These are phyloP conservation scores for Thymelicus acteon DNA, from an alignment of 2,888 invertebrate species.

Conservation along the genomic window DNA sequence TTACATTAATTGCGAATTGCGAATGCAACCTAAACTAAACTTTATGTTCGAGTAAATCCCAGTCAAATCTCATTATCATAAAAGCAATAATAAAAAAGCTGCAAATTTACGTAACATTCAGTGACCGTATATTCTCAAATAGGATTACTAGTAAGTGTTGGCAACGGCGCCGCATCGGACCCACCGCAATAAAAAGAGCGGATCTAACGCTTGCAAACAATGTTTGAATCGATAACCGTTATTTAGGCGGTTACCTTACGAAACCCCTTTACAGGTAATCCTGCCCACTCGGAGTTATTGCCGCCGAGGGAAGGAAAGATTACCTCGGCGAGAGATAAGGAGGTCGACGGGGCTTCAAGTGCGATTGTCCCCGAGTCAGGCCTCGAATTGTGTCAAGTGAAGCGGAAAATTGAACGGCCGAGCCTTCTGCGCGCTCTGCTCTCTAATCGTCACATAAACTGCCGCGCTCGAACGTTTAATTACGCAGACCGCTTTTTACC, in stretches of 20 bases:
- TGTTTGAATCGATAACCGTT: conserved; percentile 82
- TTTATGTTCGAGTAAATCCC: background rate
- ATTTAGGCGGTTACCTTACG: conserved; percentile 79
- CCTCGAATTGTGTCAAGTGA: conserved; percentile 85
- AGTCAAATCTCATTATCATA: background rate
- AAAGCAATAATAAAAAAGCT: background rate
- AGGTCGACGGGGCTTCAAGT: conserved; percentile 83
- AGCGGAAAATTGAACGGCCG: conserved; percentile 85
- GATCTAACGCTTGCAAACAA: conserved; percentile 70
- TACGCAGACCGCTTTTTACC: conserved; percentile 73
- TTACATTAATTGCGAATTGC: too few species aligned
- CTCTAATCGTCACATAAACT: conserved; percentile 84
- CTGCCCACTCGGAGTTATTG: conserved; percentile 85
- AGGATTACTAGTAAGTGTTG: conserved; percentile 32
- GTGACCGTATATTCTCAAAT: conserved; percentile 34
- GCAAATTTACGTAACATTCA: conserved; percentile 16
- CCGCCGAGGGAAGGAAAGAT: conserved; percentile 84
- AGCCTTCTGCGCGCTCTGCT: conserved; percentile 78
- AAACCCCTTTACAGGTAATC: conserved; percentile 83
- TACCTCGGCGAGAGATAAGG: conserved; percentile 84
- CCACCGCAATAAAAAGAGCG: conserved; percentile 63
- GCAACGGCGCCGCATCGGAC: conserved; percentile 35
- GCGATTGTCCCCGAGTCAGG: conserved; percentile 85
- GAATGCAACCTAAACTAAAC: too few species aligned
- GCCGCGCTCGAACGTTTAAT: conserved; percentile 76